Evolutionary conservation across 2,888 invertebrate species (phyloP).

Genomic region (Megaustenia siamemsis): DNA sequence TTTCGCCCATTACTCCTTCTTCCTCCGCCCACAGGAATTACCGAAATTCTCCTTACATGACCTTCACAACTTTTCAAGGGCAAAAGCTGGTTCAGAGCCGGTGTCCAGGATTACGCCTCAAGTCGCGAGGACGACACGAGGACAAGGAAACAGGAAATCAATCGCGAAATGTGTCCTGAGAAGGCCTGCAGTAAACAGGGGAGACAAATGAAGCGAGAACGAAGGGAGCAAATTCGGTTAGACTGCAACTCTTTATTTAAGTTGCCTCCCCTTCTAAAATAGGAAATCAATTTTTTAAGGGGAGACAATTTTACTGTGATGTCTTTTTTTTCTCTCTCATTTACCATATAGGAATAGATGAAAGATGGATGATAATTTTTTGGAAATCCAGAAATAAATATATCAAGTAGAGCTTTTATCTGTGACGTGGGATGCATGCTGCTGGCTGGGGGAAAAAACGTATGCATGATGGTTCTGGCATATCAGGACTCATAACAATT

Average conservation of each 20-base stretch:
- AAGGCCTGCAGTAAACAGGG: conserved; percentile 20
- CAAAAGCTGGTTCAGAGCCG: neutral
- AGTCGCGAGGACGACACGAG: neutral
- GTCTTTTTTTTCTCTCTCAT: too few species aligned
- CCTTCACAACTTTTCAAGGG: neutral
- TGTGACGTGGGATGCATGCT: too few species aligned
- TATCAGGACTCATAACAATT: too few species aligned
- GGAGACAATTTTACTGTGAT: neutral
- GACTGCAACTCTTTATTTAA: conserved; percentile 8
- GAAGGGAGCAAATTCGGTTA: neutral
- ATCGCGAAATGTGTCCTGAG: neutral
- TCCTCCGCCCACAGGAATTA: neutral
- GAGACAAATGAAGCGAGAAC: conserved; percentile 30
- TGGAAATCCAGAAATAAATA: too few species aligned
- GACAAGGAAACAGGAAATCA: neutral
- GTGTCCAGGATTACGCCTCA: neutral
- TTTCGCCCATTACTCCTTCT: too few species aligned
- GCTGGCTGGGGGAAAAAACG: too few species aligned
- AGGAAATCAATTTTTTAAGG: neutral
- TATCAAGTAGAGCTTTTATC: too few species aligned
- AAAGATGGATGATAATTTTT: too few species aligned
- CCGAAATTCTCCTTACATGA: neutral
- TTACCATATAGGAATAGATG: too few species aligned
- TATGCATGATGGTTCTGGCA: too few species aligned
- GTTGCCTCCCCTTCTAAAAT: neutral